Conservation (phyloP, 2,888 invertebrate genomes). For the Clepsis dumicolana region DNA sequence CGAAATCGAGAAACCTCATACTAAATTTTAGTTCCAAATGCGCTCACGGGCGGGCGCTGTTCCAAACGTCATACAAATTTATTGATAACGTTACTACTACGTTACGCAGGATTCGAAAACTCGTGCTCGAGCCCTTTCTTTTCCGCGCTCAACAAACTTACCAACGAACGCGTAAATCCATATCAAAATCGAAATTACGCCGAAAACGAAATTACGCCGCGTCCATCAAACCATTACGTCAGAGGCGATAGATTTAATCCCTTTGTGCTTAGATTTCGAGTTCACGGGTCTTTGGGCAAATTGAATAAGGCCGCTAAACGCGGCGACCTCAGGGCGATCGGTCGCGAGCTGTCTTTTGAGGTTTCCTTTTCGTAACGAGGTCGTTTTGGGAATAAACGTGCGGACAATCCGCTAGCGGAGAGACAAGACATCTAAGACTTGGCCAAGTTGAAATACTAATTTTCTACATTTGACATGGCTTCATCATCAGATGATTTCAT, state of each 20-base stretch:
- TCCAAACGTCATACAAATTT: no score
- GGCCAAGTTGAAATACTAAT: not conserved
- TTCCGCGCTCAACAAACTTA: not conserved
- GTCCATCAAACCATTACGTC: conserved; percentile 24
- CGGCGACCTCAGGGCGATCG: conserved; percentile 10
- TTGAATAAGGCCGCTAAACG: conserved; percentile 26
- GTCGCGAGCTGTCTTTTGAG: conserved; percentile 6
- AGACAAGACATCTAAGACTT: not conserved
- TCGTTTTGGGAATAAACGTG: not conserved
- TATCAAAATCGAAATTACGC: not conserved
- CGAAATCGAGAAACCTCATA: no score
- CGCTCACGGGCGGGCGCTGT: no score
- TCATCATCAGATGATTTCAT: no score
- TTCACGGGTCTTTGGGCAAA: conserved; percentile 26
- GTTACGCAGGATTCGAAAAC: no score
- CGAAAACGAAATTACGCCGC: conserved; percentile 12
- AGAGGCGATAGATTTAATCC: conserved; percentile 18
- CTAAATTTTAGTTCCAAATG: no score
- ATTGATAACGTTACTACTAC: no score
- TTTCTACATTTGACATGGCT: not conserved
- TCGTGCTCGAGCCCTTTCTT: no score
- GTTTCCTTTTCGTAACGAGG: conserved; percentile 10
- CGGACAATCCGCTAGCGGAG: not conserved
- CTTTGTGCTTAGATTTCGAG: conserved; percentile 20
- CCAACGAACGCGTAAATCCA: conserved; percentile 8